Base-by-base conservation (phyloP, 2,113 vertebrate genomes). In the Cranoglanis bouderius region DNA sequence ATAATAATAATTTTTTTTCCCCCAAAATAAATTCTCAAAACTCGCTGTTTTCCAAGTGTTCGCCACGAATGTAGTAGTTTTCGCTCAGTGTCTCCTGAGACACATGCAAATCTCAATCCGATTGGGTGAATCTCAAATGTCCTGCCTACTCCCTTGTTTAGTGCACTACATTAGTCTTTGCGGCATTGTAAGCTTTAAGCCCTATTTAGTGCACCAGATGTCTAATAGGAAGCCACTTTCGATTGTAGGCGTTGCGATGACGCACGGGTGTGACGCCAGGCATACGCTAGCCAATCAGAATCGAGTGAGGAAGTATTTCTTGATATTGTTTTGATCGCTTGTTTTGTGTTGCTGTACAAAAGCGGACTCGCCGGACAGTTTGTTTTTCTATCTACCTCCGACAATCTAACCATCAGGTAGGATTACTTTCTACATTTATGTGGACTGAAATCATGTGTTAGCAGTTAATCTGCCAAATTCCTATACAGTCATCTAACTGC, bases 211-310 rank as follows among this genome's bases (percentile, higher is more conserved):
- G 18, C 53, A 32, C 46, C 8, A 51, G 21, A 77, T 46, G 6
- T 78, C 0, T 26, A 78, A 78, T 49, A 4, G 5, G 26, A n/a
- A 16, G 5, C 12, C 12, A 16, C 0, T 14, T 12, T 46, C 1
- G 40, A 13, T 0, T 13, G 74, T 29, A 78, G 90, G 84, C 86
- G 74, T 59, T 32, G 59, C 63, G 40, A 85, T 63, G 40, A 19
- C 26, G 9, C 13, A 35, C 7, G 14, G 1, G 1, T 6, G 21
- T 46, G 53, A 43, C 85, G 55, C 1, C 19, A 26, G 19, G 6
- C 46, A 3, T 12, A 6, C 1, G 9, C 10, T 51, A 51, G 29
- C 86, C 86, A 80, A 87, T 65, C 75, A 65, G 13, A 49, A 59
- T 14, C 4, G 53, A 46, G 1, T 7, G 5, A 4, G 53, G 38